Evolutionary conservation across 37 sponge, comb jelly and placozoan genomes (phyloP), one percentile per base, ranked within the genome.

Genomic region (Bolinopsis microptera): DNA sequence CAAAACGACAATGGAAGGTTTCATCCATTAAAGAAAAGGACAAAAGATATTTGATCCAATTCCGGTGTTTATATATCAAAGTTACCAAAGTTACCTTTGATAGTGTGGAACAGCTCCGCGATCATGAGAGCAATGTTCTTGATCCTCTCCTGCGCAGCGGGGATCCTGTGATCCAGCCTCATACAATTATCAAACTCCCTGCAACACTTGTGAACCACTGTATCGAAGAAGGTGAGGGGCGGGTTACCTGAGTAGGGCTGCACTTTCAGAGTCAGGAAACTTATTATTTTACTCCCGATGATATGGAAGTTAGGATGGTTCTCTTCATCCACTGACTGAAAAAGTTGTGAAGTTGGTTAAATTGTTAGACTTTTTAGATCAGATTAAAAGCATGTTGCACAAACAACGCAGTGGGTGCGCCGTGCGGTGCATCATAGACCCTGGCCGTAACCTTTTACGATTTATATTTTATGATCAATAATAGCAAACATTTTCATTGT

Each of bases 121-220:
- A 86, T 86, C 61, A 86, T 86, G 26, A 86, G 90, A 39, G 90
- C 90, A 34, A 86, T 86, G 90, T 86, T 86, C 61, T 41, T 39
- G 25, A 86, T 86, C 48, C 90, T 38, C 61, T 86, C 61, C 26
- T 39, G 61, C 0, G 34, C n/a, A 8, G 32, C 36, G 39, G 90
- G 90, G 8, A 86, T 1, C 61, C 61, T 38, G 61, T 38, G 90
- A 34, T 86, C 90, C 16, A 86, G 61, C 28, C 61, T 38, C 61
- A 86, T 86, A 34, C 90, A 86, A 30, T 86, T 86, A 30, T 86
- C 90, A 23, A 86, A 86, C 90, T 86, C 90, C 27, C 90, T 35
- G 30, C 90, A 86, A 40, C 90, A 86, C 90, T 86, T 86, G 90
- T 86, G 90, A 2, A 86, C 35, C 28, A 86, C 61, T 28, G 90